Base-by-base conservation (phyloP, 2,888 invertebrate species). In the Microctonus aethiopoides region DNA sequence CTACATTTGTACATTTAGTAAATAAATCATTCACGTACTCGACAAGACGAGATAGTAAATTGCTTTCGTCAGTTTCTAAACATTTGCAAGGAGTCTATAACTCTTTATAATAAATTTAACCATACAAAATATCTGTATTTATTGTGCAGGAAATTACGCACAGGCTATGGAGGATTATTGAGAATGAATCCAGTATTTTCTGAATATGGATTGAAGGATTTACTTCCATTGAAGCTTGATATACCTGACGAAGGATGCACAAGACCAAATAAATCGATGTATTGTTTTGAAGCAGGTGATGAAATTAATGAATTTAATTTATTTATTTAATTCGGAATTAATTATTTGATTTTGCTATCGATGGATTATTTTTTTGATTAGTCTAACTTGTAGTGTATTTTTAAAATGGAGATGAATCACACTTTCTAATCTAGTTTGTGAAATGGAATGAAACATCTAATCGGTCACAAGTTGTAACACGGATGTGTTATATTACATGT, bases 161-260 rank as follows among this genome's bases (percentile, higher is more conserved):
- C 93, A 9, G 95, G 95, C 29, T 93, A 92, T 78, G 94, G 93
- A 10, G 96, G 96, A 63, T 87, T 94, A 16, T 84, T 96, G 79
- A 90, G 95, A 36, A 96, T 96, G 95, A 95, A 96, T 87, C 95
- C 95, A 13, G 94, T 94, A 0, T 96, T 96, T 87, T 90, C 92
- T 73, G 94, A 95, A 80, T 95, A 94, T 77, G 95, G 95, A 0
- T 88, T 97, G 0, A 96, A 95, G 84, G 96, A 96, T 83, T 88
- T 97, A 74, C 87, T 97, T 52, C 97, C 97, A 0, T 87, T 96
- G 62, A 96, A 96, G 85, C 88, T 95, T 63, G 95, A 96, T 81
- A 93, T 95, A 77, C 96, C 96, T 16, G 96, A 96, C 83, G 96
- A 96, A 88, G 96, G 96, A 39, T 97, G 96, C 86, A 95, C 95